Evolutionary conservation across 1,140 invertebrate genomes (phyloP).

Genomic region (Galleria mellonella): DNA sequence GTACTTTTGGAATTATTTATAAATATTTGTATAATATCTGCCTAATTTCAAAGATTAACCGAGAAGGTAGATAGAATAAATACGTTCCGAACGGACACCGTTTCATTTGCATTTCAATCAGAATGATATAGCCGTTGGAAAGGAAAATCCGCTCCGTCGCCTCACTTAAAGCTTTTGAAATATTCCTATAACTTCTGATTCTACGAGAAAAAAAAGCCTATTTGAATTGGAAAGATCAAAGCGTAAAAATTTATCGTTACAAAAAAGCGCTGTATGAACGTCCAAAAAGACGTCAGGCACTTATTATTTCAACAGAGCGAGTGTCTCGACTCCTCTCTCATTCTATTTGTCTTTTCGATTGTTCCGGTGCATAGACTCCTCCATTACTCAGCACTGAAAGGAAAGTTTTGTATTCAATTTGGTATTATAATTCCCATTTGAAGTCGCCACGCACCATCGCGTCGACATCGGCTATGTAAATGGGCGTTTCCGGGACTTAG

Average conservation of each 20-base stretch:
- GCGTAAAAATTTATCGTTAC: conserved; percentile 71
- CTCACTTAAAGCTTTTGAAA: conserved; percentile 71
- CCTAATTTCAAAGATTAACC: conserved; percentile 53
- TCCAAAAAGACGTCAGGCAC: conserved; percentile 67
- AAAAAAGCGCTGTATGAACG: conserved; percentile 54
- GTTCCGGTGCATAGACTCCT: conserved; percentile 73
- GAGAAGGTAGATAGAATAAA: conserved; percentile 59
- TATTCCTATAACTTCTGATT: conserved; percentile 72
- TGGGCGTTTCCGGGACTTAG: conserved; percentile 64
- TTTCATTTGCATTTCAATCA: conserved; percentile 73
- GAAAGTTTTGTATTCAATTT: conserved; percentile 75
- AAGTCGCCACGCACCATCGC: conserved; percentile 72
- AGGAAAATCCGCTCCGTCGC: conserved; percentile 67
- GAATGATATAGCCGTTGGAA: conserved; percentile 64
- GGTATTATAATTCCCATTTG: conserved; percentile 74
- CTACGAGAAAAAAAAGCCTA: conserved; percentile 65
- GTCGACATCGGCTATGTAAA: conserved; percentile 71
- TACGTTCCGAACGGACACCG: conserved; percentile 60
- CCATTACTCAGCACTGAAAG: conserved; percentile 72
- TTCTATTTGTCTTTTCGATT: conserved; percentile 74
- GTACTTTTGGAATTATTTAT: neutral
- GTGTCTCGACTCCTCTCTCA: conserved; percentile 60
- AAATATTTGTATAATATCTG: conserved; percentile 31
- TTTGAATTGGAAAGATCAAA: conserved; percentile 73
- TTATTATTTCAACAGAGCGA: conserved; percentile 71